Evolutionary conservation across 1,140 invertebrate genomes (phyloP), one percentile per base, ranked within the genome.

Genomic region (Cyrtorhinus lividipennis): DNA sequence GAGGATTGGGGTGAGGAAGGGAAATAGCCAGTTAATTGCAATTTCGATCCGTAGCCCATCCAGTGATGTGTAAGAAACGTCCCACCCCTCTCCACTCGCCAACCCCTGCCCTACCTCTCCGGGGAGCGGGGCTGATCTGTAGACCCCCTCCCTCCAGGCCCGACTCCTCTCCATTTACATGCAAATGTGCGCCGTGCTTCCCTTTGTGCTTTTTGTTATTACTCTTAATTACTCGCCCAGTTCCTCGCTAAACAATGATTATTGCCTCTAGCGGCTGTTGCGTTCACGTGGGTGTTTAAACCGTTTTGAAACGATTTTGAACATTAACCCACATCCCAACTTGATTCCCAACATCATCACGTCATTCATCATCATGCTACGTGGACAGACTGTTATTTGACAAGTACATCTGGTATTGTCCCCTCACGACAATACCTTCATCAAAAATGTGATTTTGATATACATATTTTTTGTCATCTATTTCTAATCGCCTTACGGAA

Each of bases 171-270:
- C 58, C 58, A 59, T 59, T 59, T 59, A 30, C 58, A 59, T 59
- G 58, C 58, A 59, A 59, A 59, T 59, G 24, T 59, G n/a, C 13
- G 15, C 13, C 12, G 24, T 23, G 20, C 18, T n/a, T n/a, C 27
- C 58, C 24, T 59, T 59, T 59, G 58, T 30, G 24, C 58, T 30
- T 23, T 59, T 59, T 58, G 56, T 58, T 59, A 59, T 59, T 59
- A 59, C 58, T 59, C 58, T 59, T 59, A 25, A 59, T 59, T 59
- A 30, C 58, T 30, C 10, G n/a, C 48, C 5, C n/a, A n/a, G n/a
- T n/a, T n/a, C n/a, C 20, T 20, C 48, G 48, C 8, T 53, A 58
- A 58, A 58, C 56, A 58, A 58, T 24, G 56, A 58, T 58, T 24
- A 15, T 26, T 58, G 56, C 23, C 48, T 53, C 48, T 20, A 20